phyloP scores from a whole-genome alignment of 2,888 invertebrate species.

The Acleris literana region DNA sequence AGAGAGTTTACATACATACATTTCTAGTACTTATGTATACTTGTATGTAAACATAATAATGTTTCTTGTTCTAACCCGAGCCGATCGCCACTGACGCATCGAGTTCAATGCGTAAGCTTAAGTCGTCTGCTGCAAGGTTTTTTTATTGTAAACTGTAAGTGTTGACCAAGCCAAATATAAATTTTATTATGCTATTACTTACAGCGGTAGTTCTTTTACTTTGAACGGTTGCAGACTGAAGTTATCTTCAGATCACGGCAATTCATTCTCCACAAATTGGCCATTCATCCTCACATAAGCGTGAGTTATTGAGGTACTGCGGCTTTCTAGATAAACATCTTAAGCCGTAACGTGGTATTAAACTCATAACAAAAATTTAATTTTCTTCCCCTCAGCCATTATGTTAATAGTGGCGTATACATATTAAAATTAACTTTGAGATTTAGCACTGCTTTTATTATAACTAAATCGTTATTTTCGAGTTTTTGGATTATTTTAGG shows the following conservation, averaged over 20 bases:
- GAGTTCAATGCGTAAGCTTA: too few species aligned
- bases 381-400: conserved; percentile 42
- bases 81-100: too few species aligned
- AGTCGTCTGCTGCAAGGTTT: too few species aligned
- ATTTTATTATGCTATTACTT: conserved; percentile 32
- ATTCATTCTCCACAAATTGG: conserved; percentile 71
- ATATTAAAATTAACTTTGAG: conserved; percentile 41
- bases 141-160: not conserved
- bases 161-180: not conserved
- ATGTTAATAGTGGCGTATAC: conserved; percentile 39
- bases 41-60: too few species aligned
- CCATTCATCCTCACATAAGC: conserved; percentile 68
- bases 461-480: not conserved
- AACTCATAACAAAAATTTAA: conserved; percentile 49
- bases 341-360: conserved; percentile 46
- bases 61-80: too few species aligned
- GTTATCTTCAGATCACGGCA: conserved; percentile 65
- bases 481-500: too few species aligned
- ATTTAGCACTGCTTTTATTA: conserved; percentile 22
- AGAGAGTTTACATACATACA: too few species aligned
- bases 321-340: conserved; percentile 49
- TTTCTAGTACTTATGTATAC: too few species aligned
- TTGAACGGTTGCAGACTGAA: conserved; percentile 40
- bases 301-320: conserved; percentile 60
- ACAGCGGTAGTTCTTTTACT: conserved; percentile 34